Evolutionary conservation across 2,888 invertebrate species (phyloP).

Genomic region (Deroplatys truncata): DNA sequence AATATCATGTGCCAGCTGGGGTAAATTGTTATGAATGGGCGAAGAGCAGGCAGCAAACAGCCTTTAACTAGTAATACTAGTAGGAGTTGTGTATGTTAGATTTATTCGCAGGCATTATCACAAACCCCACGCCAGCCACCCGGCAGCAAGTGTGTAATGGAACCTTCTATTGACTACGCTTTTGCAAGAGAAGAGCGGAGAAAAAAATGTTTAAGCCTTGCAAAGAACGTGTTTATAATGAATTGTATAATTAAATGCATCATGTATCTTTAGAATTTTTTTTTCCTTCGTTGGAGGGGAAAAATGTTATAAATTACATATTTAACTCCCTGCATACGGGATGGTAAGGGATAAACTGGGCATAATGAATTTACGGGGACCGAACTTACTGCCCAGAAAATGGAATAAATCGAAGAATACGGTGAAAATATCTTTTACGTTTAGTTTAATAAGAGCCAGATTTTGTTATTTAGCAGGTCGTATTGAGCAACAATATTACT

Average conservation of each 20-base stretch:
- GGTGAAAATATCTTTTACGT: not conserved
- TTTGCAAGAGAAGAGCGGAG: not conserved
- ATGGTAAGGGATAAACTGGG: not conserved
- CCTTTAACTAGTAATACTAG: slow-evolving; percentile 30
- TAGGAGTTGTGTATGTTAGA: slow-evolving; percentile 26
- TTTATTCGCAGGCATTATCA: slow-evolving; percentile 24
- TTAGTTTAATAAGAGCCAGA: not conserved
- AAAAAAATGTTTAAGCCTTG: slow-evolving; percentile 8
- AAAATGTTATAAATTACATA: not conserved
- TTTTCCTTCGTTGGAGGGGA: not conserved
- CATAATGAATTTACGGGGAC: not conserved
- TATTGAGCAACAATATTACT: not conserved
- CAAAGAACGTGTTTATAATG: slow-evolving; percentile 11
- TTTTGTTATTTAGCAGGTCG: not conserved
- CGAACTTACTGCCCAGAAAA: not conserved
- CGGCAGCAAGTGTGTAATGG: not conserved
- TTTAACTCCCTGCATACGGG: not conserved
- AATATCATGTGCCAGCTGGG: slow-evolving; percentile 50
- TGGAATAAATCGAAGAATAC: not conserved
- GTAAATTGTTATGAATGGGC: slow-evolving; percentile 49
- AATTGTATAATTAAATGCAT: slow-evolving; percentile 12
- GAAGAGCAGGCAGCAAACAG: slow-evolving; percentile 28
- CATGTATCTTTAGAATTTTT: not conserved
- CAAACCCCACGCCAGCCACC: not conserved
- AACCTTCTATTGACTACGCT: slow-evolving; percentile 5